Base-by-base conservation (phyloP, 2,113 vertebrate genomes). In the Conger conger region DNA sequence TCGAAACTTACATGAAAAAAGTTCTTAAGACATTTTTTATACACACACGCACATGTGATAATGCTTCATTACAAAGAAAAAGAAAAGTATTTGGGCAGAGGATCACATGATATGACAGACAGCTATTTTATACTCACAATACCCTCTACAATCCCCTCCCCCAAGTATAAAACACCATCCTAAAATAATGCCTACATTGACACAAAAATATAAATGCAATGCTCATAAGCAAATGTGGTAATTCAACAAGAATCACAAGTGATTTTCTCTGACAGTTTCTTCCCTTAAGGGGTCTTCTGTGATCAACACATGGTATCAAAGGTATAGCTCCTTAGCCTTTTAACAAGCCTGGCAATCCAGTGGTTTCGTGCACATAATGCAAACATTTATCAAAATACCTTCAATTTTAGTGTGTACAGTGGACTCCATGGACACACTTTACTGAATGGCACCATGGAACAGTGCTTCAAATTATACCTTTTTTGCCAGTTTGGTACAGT, bases 31-130 rank as follows among this genome's bases (percentile, higher is more conserved):
- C 82, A 85, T 86, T 87, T 84, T 84, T 73, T 85, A 84, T 85
- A 89, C 80, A 86, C 84, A 87, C 84, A 63, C 84, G 86, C 86
- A 87, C 83, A 88, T 84, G 80, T 90, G 88, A 89, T 86, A 86
- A 89, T 89, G 85, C 80, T 86, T 89, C 80, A 57, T 82, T 87
- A 88, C 54, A 82, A 80, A 87, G 81, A 88, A 87, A 84, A 60
- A 81, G 79, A n/a, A 35, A 23, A 38, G 38, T n/a, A 73, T 23
- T 83, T 86, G 85, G 84, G 83, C 84, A 85, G 85, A 76, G 87
- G 88, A 76, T 87, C 83, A 89, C 84, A 87, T 83, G 86, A 84
- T 85, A 57, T 80, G 40, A 82, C 86, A 86, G 88, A 88, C 79
- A 86, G 84, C 82, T 85, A 86, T 54, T 79, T 86, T 83, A 88